Conservation (phyloP, 2,888 invertebrate genomes). For the Ditula angustiorana region DNA sequence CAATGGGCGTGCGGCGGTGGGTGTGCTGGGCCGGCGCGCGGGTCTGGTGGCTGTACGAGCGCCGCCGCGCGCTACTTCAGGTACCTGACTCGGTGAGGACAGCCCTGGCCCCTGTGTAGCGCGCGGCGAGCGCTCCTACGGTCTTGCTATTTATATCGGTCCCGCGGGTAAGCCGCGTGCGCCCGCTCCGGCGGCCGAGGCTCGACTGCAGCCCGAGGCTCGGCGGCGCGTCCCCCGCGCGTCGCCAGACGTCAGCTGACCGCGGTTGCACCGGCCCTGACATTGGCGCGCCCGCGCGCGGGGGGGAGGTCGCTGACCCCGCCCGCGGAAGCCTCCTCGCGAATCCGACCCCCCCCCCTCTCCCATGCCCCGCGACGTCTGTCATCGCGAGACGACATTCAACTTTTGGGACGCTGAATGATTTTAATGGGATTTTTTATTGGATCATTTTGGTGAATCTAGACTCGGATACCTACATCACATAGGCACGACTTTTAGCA, state of each 20-base stretch:
- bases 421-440: conserved; percentile 50
- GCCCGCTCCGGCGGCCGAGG: conserved; percentile 67
- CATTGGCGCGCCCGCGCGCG: conserved; percentile 81
- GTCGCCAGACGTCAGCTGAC: conserved; percentile 85
- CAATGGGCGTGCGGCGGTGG: conserved; percentile 97
- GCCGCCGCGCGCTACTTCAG: conserved; percentile 99
- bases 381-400: conserved; percentile 62
- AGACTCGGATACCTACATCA: background rate
- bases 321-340: conserved; percentile 82
- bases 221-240: conserved; percentile 78
- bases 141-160: conserved; percentile 68
- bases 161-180: conserved; percentile 61
- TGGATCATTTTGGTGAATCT: background rate
- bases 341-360: conserved; percentile 56
- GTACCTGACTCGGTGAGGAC: conserved; percentile 95
- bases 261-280: conserved; percentile 85
- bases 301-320: conserved; percentile 80
- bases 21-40: conserved; percentile 45
- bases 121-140: conserved; percentile 86
- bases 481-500: background rate
- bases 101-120: conserved; percentile 96
- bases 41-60: conserved; percentile 62
- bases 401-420: conserved; percentile 66
- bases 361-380: conserved; percentile 47
- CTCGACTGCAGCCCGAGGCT: conserved; percentile 75